Evolutionary conservation across 1,140 invertebrate species (phyloP).

Genomic region (Helicoverpa zea): DNA sequence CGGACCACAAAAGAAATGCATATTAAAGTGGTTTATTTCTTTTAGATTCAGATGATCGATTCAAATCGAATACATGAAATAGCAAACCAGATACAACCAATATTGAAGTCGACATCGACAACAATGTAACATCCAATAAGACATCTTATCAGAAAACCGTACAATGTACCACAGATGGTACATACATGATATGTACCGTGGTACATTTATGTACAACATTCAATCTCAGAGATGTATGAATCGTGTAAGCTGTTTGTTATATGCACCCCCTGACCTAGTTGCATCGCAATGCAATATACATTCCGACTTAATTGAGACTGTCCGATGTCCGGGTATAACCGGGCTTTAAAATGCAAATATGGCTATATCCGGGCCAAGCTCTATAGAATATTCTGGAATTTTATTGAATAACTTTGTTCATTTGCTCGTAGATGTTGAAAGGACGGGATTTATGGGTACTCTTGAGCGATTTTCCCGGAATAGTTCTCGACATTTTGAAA

Average conservation of each 20-base stretch:
- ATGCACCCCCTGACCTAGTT: constrained; percentile 14
- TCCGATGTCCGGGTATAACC: neutral
- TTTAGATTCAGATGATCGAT: too few relatives aligned
- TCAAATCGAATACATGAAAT: too few relatives aligned
- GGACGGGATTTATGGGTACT: too few relatives aligned
- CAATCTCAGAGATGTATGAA: neutral
- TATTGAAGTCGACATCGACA: too few relatives aligned
- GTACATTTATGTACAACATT: neutral
- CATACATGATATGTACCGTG: too few relatives aligned
- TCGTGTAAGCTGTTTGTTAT: neutral
- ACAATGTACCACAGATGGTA: too few relatives aligned
- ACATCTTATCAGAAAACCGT: too few relatives aligned
- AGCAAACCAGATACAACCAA: too few relatives aligned
- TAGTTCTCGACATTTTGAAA: too few relatives aligned
- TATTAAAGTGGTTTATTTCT: too few relatives aligned
- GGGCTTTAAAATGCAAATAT: constrained; percentile 14
- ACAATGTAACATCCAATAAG: too few relatives aligned
- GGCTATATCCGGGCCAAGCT: constrained; percentile 1
- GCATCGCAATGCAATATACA: constrained; percentile 13
- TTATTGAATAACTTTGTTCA: constrained; percentile 32
- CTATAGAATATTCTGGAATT: neutral
- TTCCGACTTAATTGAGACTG: neutral
- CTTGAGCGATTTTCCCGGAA: neutral
- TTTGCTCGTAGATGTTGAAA: constrained; percentile 1
- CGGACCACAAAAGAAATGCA: too few relatives aligned